A percentile compares a stretch with the other conserved stretches of the same genome.
phyloP scores from a whole-genome alignment of 2,113 vertebrate species.

The Neodontobutis hainanensis region DNA sequence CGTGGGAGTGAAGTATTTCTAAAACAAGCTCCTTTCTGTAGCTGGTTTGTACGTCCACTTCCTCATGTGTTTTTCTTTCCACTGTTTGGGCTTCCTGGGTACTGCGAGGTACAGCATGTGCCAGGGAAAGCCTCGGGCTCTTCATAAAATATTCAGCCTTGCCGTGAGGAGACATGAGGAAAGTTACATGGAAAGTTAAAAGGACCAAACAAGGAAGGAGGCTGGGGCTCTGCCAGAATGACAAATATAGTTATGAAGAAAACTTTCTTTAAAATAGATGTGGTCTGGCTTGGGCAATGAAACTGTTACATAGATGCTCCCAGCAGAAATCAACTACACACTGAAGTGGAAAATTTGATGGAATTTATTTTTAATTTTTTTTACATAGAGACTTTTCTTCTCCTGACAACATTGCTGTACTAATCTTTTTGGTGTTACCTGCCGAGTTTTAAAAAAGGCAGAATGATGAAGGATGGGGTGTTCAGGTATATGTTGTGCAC shows the following conservation, averaged over 20 bases:
- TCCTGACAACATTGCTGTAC: conserved; percentile 15
- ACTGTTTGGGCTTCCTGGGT: conserved; percentile 45
- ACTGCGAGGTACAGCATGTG: conserved; percentile 56
- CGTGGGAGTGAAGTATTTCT: conserved; percentile 33
- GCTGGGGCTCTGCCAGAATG: conserved; percentile 47
- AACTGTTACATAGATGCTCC: conserved; percentile 38
- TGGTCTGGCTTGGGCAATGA: conserved; percentile 25
- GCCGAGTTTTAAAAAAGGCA: conserved; percentile 2
- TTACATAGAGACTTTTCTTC: conserved; percentile 22
- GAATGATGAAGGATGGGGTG: conserved; percentile 1
- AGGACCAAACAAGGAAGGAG: conserved; percentile 60
- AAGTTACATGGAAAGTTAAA: conserved; percentile 71
- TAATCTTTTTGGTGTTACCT: conserved; percentile 24
- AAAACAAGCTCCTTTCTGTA: conserved; percentile 51
- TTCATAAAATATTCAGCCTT: conserved; percentile 76
- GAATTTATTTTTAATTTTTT: conserved; percentile 30
- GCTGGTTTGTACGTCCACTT: conserved; percentile 51
- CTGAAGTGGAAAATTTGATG: conserved; percentile 29
- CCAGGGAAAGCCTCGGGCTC: conserved; percentile 70
- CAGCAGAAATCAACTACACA: conserved; percentile 25
- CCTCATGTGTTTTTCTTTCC: conserved; percentile 52
- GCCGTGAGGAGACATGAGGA: conserved; percentile 73
- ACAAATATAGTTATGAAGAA: conserved; percentile 56
- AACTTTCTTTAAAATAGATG: conserved; percentile 48
- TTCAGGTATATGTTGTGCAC: conserved; percentile 38